Percentiles rank a stretch among this genome's conserved stretches.
phyloP scores from a whole-genome alignment of 1,140 invertebrate species.

The Phenacoccus solenopsis region DNA sequence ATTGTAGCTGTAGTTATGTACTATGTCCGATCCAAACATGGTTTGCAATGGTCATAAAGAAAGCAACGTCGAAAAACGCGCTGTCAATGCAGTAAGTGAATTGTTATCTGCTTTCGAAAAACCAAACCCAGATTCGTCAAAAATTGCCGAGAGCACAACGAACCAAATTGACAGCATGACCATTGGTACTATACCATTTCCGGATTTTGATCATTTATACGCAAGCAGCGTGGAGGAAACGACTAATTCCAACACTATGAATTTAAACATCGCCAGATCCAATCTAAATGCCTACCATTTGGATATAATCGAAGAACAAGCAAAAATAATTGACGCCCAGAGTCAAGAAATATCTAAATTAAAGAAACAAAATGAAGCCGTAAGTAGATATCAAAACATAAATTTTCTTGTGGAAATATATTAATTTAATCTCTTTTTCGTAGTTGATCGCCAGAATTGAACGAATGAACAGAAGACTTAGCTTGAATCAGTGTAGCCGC shows the following conservation, averaged over 20 bases:
- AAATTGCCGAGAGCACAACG: not conserved
- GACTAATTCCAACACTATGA: not conserved
- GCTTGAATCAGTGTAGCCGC: not conserved
- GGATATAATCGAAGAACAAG: conserved; percentile 12
- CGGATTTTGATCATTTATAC: conserved; percentile 14
- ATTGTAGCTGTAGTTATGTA: conserved; percentile 14
- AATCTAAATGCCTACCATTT: conserved; percentile 6
- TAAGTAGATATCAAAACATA: too few species aligned
- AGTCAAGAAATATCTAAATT: conserved; percentile 3
- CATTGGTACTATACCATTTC: conserved; percentile 15
- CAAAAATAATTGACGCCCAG: not conserved
- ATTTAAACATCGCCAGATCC: not conserved
- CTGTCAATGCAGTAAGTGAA: not conserved
- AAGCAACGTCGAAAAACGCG: conserved; percentile 4
- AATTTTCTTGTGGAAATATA: not conserved
- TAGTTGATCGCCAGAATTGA: not conserved
- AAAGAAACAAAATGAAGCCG: not conserved
- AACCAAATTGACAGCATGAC: not conserved
- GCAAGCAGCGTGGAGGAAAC: conserved; percentile 7
- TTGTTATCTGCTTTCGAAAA: not conserved
- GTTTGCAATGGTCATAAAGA: conserved; percentile 16
- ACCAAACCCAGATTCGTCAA: not conserved
- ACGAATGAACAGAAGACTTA: not conserved
- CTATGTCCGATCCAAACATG: conserved; percentile 7
- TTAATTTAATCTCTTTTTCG: not conserved